Evolutionary conservation across 2,888 invertebrate genomes (phyloP), one percentile per base, ranked within the genome.

Genomic region (Lasioglossum pauxillum): DNA sequence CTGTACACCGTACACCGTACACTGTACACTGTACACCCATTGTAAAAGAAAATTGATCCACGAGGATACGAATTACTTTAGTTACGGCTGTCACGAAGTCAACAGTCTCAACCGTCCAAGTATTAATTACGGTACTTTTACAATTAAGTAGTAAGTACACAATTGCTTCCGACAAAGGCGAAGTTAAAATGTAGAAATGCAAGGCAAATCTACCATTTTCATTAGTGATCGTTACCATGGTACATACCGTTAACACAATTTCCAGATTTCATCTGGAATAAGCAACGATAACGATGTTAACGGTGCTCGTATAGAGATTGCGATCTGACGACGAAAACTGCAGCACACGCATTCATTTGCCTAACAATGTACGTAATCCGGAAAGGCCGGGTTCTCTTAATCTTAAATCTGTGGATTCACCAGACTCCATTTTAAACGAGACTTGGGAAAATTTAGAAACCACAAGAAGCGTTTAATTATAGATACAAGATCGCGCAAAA

Each of bases 261-360:
- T 73, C 31, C 73, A 75, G 75, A 78, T 44, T 74, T 64, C 67
- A 82, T 73, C 46, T 49, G 53, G n/a, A 46, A 64, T 75, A 72
- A 72, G 74, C 77, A 83, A 77, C 41, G 60, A 67, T 82, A 79
- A 78, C 73, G 85, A 83, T 38, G 79, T 69, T 88, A 89, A 88
- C 88, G 89, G 90, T 90, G 84, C 72, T 67, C 46, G 81, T 89
- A 82, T 88, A 86, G 86, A 78, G 75, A 57, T 84, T 87, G 90
- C 84, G 89, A 90, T 78, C 77, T 83, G 71, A 80, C 71, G 77
- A 69, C 80, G 80, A 71, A 81, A 89, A 86, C 75, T 85, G 85
- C 86, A 84, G 85, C 86, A 84, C 78, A 85, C 79, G 90, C 87
- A 91, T 91, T 90, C 85, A 92, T 92, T 91, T 92, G 81, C 89